A percentile compares a stretch with the other conserved stretches of the same genome.
phyloP scores from a whole-genome alignment of 2,888 invertebrate species.

The Tanypteryx hageni region DNA sequence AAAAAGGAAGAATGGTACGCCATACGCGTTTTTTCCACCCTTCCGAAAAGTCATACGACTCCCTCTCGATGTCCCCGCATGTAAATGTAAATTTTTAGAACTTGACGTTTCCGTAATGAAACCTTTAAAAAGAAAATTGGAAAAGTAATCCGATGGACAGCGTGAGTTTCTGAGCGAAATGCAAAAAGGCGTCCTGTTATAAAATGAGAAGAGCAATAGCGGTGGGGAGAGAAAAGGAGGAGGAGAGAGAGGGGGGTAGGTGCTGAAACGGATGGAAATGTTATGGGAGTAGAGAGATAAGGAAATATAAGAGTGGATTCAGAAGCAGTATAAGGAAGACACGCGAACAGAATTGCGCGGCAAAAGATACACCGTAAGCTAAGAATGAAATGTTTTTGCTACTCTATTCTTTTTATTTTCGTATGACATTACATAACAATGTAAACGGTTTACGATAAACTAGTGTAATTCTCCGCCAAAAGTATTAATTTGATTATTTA shows the following conservation, averaged over 20 bases:
- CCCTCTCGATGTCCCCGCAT: slow-evolving; percentile 10
- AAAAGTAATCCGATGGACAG: slow-evolving; percentile 62
- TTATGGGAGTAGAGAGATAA: not conserved
- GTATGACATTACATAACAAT: no score
- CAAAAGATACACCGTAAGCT: no score
- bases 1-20: no score
- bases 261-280: not conserved
- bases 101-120: slow-evolving; percentile 63
- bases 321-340: not conserved
- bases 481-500: no score
- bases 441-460: no score
- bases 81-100: slow-evolving; percentile 61
- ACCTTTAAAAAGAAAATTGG: slow-evolving; percentile 63
- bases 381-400: no score
- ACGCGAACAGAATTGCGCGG: not conserved
- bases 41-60: no score
- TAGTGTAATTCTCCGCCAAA: no score
- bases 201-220: not conserved
- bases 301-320: not conserved
- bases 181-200: slow-evolving; percentile 23
- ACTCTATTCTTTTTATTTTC: no score
- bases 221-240: not conserved
- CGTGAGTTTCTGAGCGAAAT: slow-evolving; percentile 30
- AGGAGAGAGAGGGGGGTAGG: not conserved
- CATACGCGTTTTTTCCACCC: no score